phyloP scores from a whole-genome alignment of 2,113 vertebrate genomes.

The Peucedramus taeniatus region DNA sequence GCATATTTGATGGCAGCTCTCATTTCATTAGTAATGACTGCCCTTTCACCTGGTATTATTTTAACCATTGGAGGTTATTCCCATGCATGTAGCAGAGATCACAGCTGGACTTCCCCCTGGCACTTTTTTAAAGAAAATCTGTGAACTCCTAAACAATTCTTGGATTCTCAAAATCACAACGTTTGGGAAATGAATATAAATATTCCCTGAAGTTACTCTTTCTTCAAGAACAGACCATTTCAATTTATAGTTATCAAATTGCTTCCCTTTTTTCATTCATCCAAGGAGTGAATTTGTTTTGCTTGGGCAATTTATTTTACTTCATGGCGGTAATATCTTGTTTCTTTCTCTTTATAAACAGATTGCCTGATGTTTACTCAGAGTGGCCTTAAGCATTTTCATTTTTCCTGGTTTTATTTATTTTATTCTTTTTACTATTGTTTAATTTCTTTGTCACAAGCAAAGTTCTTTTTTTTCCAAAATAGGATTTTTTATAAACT shows the following conservation, averaged over 20 bases:
- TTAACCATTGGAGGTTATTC: neutral
- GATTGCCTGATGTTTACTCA: neutral
- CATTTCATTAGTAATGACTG: neutral
- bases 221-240: neutral
- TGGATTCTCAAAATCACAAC: neutral
- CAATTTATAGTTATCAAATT: neutral
- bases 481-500: neutral
- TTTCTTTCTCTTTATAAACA: constrained; percentile 14
- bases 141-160: neutral
- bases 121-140: neutral
- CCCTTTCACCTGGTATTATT: neutral
- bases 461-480: neutral
- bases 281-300: neutral
- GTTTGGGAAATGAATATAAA: neutral
- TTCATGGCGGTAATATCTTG: neutral
- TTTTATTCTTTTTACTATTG: neutral
- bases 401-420: neutral
- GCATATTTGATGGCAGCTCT: neutral
- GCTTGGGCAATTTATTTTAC: constrained; percentile 7
- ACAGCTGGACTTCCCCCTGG: neutral
- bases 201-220: neutral
- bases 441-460: neutral
- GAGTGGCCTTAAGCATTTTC: neutral
- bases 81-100: neutral
- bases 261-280: neutral